Base-by-base conservation (phyloP, 1,140 invertebrate genomes). In the Drosophila jambulina region DNA sequence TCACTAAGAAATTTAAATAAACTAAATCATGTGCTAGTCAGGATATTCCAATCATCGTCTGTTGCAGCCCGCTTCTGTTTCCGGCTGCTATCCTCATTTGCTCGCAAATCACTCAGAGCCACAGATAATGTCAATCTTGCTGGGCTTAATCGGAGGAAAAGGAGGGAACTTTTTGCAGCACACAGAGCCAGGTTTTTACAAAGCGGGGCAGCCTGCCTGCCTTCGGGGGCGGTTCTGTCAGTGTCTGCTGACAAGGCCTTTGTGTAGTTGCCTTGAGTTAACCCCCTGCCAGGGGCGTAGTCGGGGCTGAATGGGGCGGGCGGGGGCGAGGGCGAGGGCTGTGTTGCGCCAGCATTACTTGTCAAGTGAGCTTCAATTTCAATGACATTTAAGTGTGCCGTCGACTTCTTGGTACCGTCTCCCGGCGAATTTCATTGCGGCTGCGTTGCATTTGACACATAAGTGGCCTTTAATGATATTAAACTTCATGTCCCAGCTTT, bases 391-490 rank as follows among this genome's bases (percentile, higher is more conserved):
- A 83, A 83, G 80, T 83, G 65, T 83, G 70, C 78, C 79, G 74
- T 72, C 61, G 40, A 72, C 79, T 46, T 53, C 45, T 71, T 74
- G 53, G 51, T 32, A 17, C 65, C 67, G 65, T 43, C 32, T 48
- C 49, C 51, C 69, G 21, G 29, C 27, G 53, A 49, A 59, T 71
- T 57, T 48, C 53, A 36, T 70, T 68, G 61, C 75, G 80, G 70
- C 61, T 80, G 75, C 76, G 59, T 84, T 80, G 81, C 81, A 84
- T 84, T 84, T 84, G 81, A 84, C 81, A 84, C 81, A 84, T 84
- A 84, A 84, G 81, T 84, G 81, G 81, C 77, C 81, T 84, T 84
- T 84, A 84, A 84, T 84, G 81, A 84, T 84, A 84, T 84, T 81
- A 84, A 84, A 84, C 77, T 84, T 84, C 61, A 79, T 75, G 64